A percentile compares a stretch with the other conserved stretches of the same genome.
Conservation (phyloP, 2,797 vertebrate genomes). For the Molossus alvarezi region DNA sequence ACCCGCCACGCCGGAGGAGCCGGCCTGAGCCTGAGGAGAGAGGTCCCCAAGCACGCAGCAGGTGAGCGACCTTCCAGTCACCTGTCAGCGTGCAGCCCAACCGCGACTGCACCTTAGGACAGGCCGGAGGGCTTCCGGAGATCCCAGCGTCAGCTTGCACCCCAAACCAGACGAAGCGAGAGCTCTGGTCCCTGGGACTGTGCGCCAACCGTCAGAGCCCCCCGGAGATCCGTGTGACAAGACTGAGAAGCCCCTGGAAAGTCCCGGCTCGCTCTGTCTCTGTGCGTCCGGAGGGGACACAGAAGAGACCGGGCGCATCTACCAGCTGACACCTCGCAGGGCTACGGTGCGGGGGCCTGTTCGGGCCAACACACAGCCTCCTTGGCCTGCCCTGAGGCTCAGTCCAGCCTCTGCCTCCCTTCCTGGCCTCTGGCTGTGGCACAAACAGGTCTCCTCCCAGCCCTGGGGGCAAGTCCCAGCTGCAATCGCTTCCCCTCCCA, state of each 20-base stretch:
- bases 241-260: not conserved
- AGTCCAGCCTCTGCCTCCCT: not conserved
- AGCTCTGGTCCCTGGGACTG: not conserved
- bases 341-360: rapidly evolving
- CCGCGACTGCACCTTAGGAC: not conserved
- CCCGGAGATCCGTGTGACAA: not conserved
- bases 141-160: too few relatives aligned
- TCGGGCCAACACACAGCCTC: not conserved
- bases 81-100: not conserved
- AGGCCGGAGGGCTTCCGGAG: not conserved
- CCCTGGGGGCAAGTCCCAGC: not conserved
- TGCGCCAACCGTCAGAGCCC: rapidly evolving
- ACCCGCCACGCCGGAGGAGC: not conserved
- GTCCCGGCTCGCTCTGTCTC: not conserved
- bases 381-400: rapidly evolving
- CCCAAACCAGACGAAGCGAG: not conserved
- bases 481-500: not conserved
- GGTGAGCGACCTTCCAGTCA: not conserved
- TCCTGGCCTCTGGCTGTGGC: not conserved
- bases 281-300: not conserved
- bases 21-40: not conserved
- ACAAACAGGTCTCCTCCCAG: rapidly evolving
- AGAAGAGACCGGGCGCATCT: rapidly evolving
- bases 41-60: not conserved
- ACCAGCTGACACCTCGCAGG: not conserved